phyloP scores from a whole-genome alignment of 2,888 invertebrate genomes.

The Eristalis tenax region DNA sequence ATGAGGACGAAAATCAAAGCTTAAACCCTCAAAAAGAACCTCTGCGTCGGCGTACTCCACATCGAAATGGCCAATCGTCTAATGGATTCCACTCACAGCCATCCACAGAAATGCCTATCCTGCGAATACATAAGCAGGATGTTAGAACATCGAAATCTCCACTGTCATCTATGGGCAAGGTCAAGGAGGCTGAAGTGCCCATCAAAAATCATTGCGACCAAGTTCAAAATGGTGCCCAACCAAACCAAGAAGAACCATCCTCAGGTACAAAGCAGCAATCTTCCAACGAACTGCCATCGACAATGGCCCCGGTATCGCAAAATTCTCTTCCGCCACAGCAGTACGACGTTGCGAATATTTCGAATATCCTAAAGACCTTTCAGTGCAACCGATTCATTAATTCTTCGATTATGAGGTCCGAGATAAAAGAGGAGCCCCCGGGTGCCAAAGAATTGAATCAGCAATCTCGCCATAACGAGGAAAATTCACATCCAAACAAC shows the following conservation, averaged over 20 bases:
- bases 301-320: constrained; percentile 83
- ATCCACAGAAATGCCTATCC: not conserved
- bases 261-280: not conserved
- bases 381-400: constrained; percentile 39
- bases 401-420: constrained; percentile 33
- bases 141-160: not conserved
- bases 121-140: not conserved
- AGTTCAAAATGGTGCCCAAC: not conserved
- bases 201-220: not conserved
- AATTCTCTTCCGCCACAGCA: not conserved
- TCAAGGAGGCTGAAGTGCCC: not conserved
- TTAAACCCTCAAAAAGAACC: constrained; percentile 85
- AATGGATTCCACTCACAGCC: constrained; percentile 35
- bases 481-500: not conserved
- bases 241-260: not conserved
- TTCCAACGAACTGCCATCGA: not conserved
- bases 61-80: not conserved
- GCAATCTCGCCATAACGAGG: not conserved
- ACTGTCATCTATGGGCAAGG: not conserved
- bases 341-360: constrained; percentile 48
- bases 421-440: constrained; percentile 13
- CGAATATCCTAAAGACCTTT: constrained; percentile 44
- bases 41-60: constrained; percentile 78
- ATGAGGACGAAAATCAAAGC: constrained; percentile 81
- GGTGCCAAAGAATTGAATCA: not conserved